A percentile compares a stretch with the other conserved stretches of the same genome.
Conservation (phyloP, 2,113 vertebrate species). For the Ranitomeya variabilis region DNA sequence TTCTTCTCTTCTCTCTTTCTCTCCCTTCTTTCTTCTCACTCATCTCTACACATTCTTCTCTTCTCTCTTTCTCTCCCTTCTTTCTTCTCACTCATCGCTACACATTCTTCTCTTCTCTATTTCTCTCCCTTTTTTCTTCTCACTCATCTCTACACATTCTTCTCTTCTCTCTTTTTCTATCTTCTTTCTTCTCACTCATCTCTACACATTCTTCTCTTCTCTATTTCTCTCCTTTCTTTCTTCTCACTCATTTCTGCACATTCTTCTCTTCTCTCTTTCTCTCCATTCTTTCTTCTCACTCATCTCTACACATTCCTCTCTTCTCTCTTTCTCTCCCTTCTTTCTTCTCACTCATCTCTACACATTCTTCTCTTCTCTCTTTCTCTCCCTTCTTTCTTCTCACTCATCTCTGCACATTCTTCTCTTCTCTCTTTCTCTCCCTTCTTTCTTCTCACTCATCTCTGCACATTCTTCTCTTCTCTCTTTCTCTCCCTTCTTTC, state of each 20-base stretch:
- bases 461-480: no score
- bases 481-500: no score
- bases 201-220: no score
- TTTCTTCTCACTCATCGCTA: neutral
- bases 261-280: neutral
- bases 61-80: neutral
- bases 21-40: neutral
- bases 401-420: neutral
- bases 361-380: neutral
- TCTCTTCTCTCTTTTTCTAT: neutral
- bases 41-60: no score
- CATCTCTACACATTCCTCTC: neutral
- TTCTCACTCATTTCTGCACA: neutral
- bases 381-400: neutral
- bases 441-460: no score
- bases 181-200: neutral
- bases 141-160: neutral
- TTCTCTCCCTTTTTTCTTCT: neutral
- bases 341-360: neutral
- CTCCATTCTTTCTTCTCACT: neutral
- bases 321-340: neutral
- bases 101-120: neutral
- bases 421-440: no score
- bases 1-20: neutral
- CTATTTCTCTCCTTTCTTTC: neutral